A percentile compares a stretch with the other conserved stretches of the same genome.
phyloP scores from a whole-genome alignment of 2,888 invertebrate species.

The Galerucella nymphaeae region DNA sequence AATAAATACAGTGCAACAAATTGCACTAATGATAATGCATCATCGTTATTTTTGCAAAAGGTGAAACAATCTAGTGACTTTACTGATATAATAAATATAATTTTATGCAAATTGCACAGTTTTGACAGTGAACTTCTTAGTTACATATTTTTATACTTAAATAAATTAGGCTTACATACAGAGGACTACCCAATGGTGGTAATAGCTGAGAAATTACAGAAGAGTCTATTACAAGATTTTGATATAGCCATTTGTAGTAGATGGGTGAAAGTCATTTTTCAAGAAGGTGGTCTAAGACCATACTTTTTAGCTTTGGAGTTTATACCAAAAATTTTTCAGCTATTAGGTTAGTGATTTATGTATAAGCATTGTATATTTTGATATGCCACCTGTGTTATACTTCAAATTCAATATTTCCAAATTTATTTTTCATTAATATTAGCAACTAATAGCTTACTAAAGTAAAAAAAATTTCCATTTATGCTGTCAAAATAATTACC shows the following conservation, averaged over 20 bases:
- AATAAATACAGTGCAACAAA: slow-evolving; percentile 58
- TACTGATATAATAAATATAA: slow-evolving; percentile 50
- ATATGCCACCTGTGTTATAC: too few relatives aligned
- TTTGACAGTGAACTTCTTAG: slow-evolving; percentile 63
- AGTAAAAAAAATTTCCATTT: background rate
- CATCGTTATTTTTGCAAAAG: slow-evolving; percentile 55
- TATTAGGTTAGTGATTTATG: slow-evolving; percentile 56
- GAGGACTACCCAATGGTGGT: slow-evolving; percentile 58
- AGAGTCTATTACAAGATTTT: slow-evolving; percentile 51
- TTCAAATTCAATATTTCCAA: too few relatives aligned
- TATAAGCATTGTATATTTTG: background rate
- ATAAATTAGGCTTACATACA: slow-evolving; percentile 64
- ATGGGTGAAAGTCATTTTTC: slow-evolving; percentile 63
- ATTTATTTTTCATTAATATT: too few relatives aligned
- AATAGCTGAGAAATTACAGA: slow-evolving; percentile 59
- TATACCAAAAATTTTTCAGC: slow-evolving; percentile 60
- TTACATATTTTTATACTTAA: slow-evolving; percentile 65
- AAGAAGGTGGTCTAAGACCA: slow-evolving; percentile 61
- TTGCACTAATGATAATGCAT: slow-evolving; percentile 27
- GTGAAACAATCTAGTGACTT: slow-evolving; percentile 57
- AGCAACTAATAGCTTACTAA: too few relatives aligned
- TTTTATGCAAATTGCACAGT: slow-evolving; percentile 55
- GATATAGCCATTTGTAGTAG: slow-evolving; percentile 61
- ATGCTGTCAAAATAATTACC: background rate
- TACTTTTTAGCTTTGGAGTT: slow-evolving; percentile 61